A percentile compares a stretch with the other conserved stretches of the same genome.
Conservation (phyloP, 2,797 vertebrate species). For the Bradypodion pumilum region DNA sequence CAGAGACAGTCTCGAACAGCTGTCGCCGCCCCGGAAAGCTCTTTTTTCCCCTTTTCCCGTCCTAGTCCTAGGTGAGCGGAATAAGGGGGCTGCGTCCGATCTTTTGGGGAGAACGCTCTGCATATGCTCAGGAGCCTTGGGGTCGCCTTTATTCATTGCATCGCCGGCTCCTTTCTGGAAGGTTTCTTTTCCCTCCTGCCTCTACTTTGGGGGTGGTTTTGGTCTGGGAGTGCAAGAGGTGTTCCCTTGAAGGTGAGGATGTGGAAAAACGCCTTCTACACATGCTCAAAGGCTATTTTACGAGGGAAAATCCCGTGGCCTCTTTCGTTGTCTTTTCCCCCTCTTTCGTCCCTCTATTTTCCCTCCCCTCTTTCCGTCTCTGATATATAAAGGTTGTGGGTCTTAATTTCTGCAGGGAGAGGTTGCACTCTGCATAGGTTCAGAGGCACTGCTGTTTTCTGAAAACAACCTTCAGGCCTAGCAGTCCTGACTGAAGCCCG, state of each 20-base stretch:
- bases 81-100: neutral
- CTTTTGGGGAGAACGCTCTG: neutral
- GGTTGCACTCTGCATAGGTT: neutral
- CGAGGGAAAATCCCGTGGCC: neutral
- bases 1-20: neutral
- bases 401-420: neutral
- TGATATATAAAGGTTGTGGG: neutral
- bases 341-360: neutral
- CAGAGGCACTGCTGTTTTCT: neutral
- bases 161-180: neutral
- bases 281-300: neutral
- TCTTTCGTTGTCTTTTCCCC: too few relatives aligned
- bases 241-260: neutral
- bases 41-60: neutral
- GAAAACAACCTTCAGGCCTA: neutral
- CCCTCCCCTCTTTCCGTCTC: too few relatives aligned
- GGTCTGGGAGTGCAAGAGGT: neutral
- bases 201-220: neutral
- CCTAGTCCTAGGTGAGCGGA: neutral
- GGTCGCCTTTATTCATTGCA: neutral
- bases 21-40: neutral
- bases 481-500: too few relatives aligned
- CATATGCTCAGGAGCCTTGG: slow-evolving; percentile 32
- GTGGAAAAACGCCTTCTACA: neutral
- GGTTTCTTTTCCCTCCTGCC: neutral